Evolutionary conservation across 2,797 vertebrate species (phyloP).

Genomic region (Danio choprae): DNA sequence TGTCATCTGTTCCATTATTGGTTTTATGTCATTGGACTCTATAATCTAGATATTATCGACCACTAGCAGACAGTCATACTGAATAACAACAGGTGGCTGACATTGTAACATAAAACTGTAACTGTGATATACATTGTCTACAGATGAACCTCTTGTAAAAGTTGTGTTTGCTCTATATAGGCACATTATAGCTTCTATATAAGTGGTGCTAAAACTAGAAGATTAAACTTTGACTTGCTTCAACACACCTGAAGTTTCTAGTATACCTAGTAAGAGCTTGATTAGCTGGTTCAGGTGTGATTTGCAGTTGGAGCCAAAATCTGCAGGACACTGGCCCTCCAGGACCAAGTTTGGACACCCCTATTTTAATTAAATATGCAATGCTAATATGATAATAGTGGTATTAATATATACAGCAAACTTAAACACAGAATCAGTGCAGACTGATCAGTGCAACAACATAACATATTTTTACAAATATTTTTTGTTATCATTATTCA

Average conservation of each 20-base stretch:
- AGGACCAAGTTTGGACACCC: no score
- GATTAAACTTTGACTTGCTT: no score
- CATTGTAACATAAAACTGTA: neutral
- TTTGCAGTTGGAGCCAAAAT: no score
- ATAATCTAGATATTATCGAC: conserved; percentile 9
- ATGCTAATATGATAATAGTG: neutral
- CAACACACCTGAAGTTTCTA: no score
- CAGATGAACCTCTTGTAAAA: neutral
- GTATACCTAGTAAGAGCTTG: no score
- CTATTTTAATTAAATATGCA: neutral
- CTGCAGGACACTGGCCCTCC: no score
- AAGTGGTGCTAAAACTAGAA: no score
- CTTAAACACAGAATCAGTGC: neutral
- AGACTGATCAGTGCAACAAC: neutral
- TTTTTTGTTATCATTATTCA: no score
- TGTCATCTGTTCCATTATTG: conserved; percentile 36
- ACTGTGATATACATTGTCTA: neutral
- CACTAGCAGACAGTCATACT: conserved; percentile 2
- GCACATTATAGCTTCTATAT: no score
- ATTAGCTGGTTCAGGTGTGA: no score
- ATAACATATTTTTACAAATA: no score
- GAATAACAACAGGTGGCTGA: conserved; percentile 42
- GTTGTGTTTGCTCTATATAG: no score
- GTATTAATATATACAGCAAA: neutral
- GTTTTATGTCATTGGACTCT: neutral